Conservation (phyloP, 2,797 vertebrate genomes). For the Tokudaia muenninki region DNA sequence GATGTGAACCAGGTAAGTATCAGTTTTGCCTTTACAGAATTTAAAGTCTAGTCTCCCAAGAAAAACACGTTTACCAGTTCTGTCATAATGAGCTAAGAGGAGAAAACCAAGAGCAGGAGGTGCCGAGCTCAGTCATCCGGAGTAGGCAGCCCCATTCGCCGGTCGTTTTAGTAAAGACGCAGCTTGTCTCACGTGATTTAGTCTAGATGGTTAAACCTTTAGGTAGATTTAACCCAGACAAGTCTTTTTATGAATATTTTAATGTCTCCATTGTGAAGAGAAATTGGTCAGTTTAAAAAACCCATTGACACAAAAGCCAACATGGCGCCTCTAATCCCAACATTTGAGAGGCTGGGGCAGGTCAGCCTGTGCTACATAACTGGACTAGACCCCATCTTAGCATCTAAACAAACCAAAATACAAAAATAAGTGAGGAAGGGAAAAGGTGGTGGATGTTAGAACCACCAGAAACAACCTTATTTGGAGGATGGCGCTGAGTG, state of each 20-base stretch:
- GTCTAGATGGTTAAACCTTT: not conserved
- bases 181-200: conserved; percentile 29
- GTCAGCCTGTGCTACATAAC: not conserved
- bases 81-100: not conserved
- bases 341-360: not conserved
- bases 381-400: not conserved
- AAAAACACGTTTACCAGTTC: not conserved
- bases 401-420: not conserved
- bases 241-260: not conserved
- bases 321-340: not conserved
- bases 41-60: not conserved
- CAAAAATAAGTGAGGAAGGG: not conserved
- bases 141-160: not conserved
- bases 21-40: not conserved
- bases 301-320: not conserved
- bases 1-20: not conserved
- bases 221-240: conserved; percentile 22
- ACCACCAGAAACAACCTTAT: not conserved
- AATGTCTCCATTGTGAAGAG: conserved; percentile 9
- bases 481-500: not conserved
- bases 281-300: conserved; percentile 16
- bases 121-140: not conserved
- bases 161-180: conserved; percentile 17
- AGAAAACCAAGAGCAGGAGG: not conserved
- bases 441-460: not conserved